Conservation (phyloP, 2,113 vertebrate genomes). For the Baryphthengus martii region DNA sequence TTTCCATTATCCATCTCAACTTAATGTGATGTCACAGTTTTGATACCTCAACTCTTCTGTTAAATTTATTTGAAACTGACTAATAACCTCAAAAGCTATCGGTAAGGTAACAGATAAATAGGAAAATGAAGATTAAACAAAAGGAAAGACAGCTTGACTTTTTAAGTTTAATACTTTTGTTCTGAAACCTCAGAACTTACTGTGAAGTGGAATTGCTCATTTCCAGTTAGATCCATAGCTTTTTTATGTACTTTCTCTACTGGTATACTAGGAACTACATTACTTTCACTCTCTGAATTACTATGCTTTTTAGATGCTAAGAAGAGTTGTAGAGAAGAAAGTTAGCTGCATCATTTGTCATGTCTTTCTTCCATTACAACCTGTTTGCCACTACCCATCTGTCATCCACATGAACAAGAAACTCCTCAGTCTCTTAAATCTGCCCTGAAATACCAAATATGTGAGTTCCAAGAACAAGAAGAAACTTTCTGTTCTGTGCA, state of each 20-base stretch:
- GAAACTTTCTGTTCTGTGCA: neutral
- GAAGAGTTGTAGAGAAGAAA: neutral
- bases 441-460: neutral
- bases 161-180: neutral
- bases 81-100: neutral
- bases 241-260: neutral
- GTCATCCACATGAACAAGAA: constrained; percentile 21
- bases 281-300: neutral
- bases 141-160: neutral
- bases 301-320: neutral
- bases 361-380: constrained; percentile 19
- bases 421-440: neutral
- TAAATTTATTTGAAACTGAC: neutral
- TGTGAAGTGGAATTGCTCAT: neutral
- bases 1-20: neutral
- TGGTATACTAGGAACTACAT: neutral
- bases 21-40: neutral
- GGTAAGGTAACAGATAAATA: neutral
- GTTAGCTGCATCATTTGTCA: constrained; percentile 41
- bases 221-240: neutral
- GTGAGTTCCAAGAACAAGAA: neutral
- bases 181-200: neutral
- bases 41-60: neutral
- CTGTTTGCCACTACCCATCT: constrained; percentile 18
- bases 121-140: neutral